Evolutionary conservation across 2,113 vertebrate genomes (phyloP), one percentile per base, ranked within the genome.

Genomic region (Mustela lutreola): DNA sequence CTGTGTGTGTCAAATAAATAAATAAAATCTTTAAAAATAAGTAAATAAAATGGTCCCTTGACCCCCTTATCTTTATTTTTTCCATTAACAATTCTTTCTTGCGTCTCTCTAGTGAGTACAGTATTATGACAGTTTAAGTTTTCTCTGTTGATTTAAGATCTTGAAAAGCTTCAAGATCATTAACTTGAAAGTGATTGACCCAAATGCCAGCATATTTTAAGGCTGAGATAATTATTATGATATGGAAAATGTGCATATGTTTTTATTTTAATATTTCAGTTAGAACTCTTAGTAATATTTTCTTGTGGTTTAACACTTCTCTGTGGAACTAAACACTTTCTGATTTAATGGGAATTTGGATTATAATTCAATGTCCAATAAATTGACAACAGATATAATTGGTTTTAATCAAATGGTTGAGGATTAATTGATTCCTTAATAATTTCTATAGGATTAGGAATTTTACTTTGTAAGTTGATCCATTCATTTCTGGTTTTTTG

Each of bases 201-300:
- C 36, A 97, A 87, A 62, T 84, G 39, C 16, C 28, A 89, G 21
- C 78, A 60, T 70, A 81, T 79, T 90, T 93, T 58, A 90, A 50
- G 48, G 39, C 12, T 63, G 36, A 84, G 86, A 53, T 62, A 78
- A 71, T 82, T 96, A 79, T 45, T 80, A 22, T 94, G 80, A 39
- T 1, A 36, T 65, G 53, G 48, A 86, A 24, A 81, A 39, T 80
- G 16, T 45, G 7, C 89, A 22, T 71, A 45, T 93, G 71, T 86
- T 76, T 36, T 62, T 65, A 56, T 71, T 84, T 80, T 65, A 60
- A 67, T 56, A 85, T 96, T 94, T 92, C 14, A 36, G 8, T 67
- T 91, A 95, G 36, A 90, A 86, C 24, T 82, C 11, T 80, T 26
- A 86, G 45, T 90, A 75, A 78, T 90, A 82, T 53, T 97, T 94